Base-by-base conservation (phyloP, 2,888 invertebrate species). In the Pandemis cinnamomeana region DNA sequence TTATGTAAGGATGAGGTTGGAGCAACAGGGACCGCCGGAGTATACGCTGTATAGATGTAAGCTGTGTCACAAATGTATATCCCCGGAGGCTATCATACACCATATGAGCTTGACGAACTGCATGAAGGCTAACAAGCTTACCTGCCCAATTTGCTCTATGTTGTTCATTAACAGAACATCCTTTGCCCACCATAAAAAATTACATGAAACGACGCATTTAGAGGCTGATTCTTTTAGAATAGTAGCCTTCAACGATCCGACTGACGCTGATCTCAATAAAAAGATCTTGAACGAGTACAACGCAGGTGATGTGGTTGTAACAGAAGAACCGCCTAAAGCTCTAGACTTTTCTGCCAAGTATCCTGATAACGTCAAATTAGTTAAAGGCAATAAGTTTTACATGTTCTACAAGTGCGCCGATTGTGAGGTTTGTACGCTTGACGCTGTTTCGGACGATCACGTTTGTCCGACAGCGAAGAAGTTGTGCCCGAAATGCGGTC, bases 21-120 rank as follows among this genome's bases (percentile, higher is more conserved):
- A 80, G 0, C 71, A 79, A 1, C 80, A 85, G 7, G 88, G 88
- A 0, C 80, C 83, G 0, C 74, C 81, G 0, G 85, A 85, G 5
- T 78, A 79, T 7, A 85, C 84, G 0, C 10, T 88, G 0, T 87
- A 86, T 64, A 81, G 80, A 67, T 89, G 89, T 68, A 80, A 78
- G 0, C 72, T 75, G 0, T 89, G 89, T 61, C 71, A 79, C 0
- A 63, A 78, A 0, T 80, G 81, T 0, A 72, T 84, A 0, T 76
- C 77, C 1, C 48, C 75, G 0, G 10, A 67, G 0, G 53, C 46
- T 2, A 67, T 85, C 0, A 10, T 71, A 0, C 71, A 77, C 0
- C 84, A 84, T 69, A 71, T 67, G 8, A 62, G 51, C 72, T 7
- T 76, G 51, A 51, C 70, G 62, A 15, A 70, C 15, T 83, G 81